Evolutionary conservation across 2,797 vertebrate species (phyloP).

Genomic region (Peromyscus nudipes): DNA sequence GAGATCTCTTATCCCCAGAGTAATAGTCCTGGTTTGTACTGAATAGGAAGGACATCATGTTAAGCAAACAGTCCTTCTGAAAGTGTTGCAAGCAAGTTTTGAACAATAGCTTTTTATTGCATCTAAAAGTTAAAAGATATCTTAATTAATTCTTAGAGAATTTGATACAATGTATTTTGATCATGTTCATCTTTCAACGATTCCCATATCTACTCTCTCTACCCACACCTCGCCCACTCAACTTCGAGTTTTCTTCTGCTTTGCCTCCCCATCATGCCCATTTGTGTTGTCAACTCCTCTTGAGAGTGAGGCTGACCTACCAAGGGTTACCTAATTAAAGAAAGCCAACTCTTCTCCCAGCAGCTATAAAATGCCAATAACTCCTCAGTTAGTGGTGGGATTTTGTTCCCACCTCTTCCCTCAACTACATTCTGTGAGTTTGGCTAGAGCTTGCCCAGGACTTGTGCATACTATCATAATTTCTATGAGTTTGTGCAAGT

Average conservation of each 20-base stretch:
- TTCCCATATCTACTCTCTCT: not conserved
- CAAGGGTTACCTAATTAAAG: not conserved
- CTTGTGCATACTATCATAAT: not conserved
- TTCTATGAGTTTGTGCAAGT: not conserved
- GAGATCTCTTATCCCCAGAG: slow-evolving; percentile 14
- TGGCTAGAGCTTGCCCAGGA: not conserved
- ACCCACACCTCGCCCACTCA: not conserved
- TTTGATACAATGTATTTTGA: not conserved
- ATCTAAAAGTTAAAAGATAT: not conserved
- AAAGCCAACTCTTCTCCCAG: not conserved
- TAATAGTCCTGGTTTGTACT: slow-evolving; percentile 11
- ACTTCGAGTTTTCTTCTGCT: not conserved
- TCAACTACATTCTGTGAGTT: not conserved
- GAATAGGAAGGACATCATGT: slow-evolving; percentile 33
- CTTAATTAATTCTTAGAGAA: not conserved
- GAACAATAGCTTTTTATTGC: slow-evolving; percentile 36
- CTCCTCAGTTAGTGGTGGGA: not conserved
- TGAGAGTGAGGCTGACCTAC: not conserved
- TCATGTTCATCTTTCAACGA: not conserved
- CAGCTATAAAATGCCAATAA: not conserved
- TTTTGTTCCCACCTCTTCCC: not conserved
- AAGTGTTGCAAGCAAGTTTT: not conserved
- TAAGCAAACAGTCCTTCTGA: slow-evolving; percentile 36
- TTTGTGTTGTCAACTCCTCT: not conserved
- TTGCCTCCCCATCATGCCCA: not conserved